Percentiles rank a stretch among this genome's conserved stretches.
Evolutionary conservation across 2,113 vertebrate species (phyloP).

Genomic region (Rhabdomys dilectus): DNA sequence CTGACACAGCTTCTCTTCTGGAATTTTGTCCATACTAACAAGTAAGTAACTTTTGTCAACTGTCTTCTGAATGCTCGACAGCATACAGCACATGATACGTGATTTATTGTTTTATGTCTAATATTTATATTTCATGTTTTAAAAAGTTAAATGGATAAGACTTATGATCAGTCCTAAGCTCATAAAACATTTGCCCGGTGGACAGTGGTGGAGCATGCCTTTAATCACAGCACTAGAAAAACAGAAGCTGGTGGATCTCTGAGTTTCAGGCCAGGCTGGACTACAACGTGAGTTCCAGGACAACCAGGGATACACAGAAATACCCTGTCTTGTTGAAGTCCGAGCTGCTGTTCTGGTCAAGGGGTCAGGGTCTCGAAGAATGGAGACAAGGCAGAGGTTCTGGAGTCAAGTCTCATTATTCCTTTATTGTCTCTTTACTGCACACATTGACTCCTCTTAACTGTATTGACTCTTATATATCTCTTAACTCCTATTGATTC

Average conservation of each 20-base stretch:
- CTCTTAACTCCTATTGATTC: too few relatives aligned
- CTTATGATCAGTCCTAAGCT: background rate
- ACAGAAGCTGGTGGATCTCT: background rate
- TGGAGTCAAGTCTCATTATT: too few relatives aligned
- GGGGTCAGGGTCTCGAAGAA: too few relatives aligned
- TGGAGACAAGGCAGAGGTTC: too few relatives aligned
- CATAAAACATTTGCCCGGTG: background rate
- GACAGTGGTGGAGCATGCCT: background rate
- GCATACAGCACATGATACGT: background rate
- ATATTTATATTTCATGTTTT: background rate
- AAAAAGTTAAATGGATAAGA: background rate
- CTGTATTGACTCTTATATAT: too few relatives aligned
- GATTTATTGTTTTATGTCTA: background rate
- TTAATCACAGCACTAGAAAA: background rate
- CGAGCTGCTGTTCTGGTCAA: too few relatives aligned
- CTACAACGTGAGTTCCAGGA: background rate
- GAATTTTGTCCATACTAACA: background rate
- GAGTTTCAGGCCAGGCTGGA: background rate
- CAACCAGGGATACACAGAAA: background rate
- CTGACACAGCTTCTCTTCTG: background rate
- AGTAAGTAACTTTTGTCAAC: background rate
- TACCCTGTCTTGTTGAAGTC: background rate
- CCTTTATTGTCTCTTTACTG: too few relatives aligned
- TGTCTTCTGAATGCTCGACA: background rate
- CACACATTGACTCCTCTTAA: too few relatives aligned